These are phyloP conservation scores for Lepidurus couesii DNA, from an alignment of 1,140 invertebrate genomes.

Conservation along the genomic window DNA sequence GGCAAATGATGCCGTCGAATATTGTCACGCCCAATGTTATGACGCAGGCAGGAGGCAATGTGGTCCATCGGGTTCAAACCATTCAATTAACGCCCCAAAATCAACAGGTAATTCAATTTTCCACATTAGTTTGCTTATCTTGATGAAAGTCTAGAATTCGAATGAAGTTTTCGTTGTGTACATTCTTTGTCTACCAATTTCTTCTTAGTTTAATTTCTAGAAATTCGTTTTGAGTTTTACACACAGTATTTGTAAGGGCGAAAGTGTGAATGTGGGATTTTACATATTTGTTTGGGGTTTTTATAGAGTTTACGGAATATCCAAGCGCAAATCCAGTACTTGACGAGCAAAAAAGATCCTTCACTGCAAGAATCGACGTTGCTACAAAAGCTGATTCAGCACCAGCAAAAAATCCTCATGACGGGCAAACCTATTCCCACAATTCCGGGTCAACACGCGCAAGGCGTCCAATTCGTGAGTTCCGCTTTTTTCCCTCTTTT, in stretches of 20 bases:
- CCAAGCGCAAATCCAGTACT: conserved; percentile 54
- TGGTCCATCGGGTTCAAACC: conserved; percentile 33
- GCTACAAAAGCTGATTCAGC: conserved; percentile 52
- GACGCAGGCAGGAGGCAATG: not conserved
- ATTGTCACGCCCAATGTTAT: not conserved
- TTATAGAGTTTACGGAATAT: conserved; percentile 52
- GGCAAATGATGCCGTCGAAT: not conserved
- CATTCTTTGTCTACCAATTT: not conserved
- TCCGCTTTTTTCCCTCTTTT: not conserved
- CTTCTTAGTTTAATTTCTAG: no score
- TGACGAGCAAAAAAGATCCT: conserved; percentile 48
- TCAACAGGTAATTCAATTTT: conserved; percentile 31
- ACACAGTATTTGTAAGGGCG: no score
- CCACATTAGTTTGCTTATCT: not conserved
- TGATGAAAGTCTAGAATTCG: not conserved
- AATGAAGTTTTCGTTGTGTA: not conserved
- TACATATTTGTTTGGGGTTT: conserved; percentile 25
- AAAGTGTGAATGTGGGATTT: not conserved
- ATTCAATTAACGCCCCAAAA: conserved; percentile 33
- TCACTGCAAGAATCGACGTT: conserved; percentile 47
- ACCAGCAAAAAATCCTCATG: conserved; percentile 57
- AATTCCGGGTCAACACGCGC: conserved; percentile 41
- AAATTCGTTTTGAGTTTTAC: no score
- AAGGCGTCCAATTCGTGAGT: conserved; percentile 37
- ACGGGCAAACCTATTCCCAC: conserved; percentile 57